Percentiles rank a stretch among this genome's conserved stretches.
Conservation (phyloP, 2,113 vertebrate species). For the Eolophus roseicapilla region DNA sequence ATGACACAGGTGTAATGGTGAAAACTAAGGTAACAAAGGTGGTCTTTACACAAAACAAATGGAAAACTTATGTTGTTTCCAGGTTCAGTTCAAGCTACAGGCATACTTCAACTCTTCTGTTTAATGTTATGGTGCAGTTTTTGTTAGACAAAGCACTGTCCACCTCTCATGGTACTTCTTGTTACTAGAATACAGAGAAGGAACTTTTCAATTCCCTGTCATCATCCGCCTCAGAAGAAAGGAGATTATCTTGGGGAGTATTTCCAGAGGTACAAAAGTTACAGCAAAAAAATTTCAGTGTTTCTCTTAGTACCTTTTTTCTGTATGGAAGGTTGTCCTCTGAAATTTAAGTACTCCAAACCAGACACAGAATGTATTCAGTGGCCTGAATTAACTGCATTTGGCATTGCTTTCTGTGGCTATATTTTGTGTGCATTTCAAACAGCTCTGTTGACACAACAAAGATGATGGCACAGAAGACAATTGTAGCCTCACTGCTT, state of each 20-base stretch:
- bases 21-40: background rate
- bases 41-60: background rate
- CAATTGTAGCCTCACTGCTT: background rate
- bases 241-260: background rate
- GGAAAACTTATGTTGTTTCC: background rate
- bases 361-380: background rate
- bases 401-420: background rate
- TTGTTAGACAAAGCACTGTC: background rate
- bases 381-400: background rate
- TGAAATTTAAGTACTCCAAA: background rate
- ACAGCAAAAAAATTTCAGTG: background rate
- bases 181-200: background rate
- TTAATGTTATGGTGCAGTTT: background rate
- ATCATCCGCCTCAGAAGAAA: background rate
- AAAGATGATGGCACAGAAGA: background rate
- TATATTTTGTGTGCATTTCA: background rate
- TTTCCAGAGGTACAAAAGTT: background rate
- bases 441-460: background rate
- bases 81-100: background rate
- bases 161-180: background rate
- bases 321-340: background rate
- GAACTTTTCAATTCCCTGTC: background rate
- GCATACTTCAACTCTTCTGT: background rate
- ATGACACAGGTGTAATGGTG: background rate
- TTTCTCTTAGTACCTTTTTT: background rate